Evolutionary conservation across 2,113 vertebrate species (phyloP).

Genomic region (Prunella himalayana): DNA sequence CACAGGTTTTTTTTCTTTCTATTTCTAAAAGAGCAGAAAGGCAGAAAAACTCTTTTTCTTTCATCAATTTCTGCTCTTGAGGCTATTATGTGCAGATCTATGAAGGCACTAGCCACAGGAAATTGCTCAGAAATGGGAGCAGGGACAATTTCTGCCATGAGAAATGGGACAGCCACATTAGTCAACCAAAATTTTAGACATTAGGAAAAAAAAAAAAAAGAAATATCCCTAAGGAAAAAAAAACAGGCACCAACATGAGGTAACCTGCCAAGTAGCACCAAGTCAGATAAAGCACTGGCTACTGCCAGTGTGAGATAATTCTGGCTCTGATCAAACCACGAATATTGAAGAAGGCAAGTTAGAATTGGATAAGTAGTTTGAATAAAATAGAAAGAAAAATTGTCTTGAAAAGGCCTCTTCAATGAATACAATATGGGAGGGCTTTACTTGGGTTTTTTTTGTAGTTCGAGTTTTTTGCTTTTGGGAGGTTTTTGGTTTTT

Average conservation of each 20-base stretch:
- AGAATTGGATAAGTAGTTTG: neutral
- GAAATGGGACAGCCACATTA: neutral
- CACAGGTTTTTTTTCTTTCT: neutral
- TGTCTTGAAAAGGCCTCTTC: neutral
- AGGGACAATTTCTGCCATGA: neutral
- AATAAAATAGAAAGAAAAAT: neutral
- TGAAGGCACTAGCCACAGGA: neutral
- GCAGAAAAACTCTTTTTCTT: neutral
- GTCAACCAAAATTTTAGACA: neutral
- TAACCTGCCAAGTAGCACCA: neutral
- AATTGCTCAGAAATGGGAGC: neutral
- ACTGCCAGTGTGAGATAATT: rapidly evolving
- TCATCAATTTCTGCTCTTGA: neutral
- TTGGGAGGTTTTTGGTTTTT: neutral
- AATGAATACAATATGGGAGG: rapidly evolving
- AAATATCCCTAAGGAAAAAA: neutral
- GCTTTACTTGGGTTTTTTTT: rapidly evolving
- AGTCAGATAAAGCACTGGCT: neutral
- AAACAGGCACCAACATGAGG: neutral
- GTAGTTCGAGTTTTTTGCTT: rapidly evolving
- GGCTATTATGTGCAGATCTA: neutral
- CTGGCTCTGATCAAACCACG: rapidly evolving
- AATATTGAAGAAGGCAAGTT: neutral
- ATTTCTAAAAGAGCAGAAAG: neutral
- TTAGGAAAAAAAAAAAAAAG: neutral